Percentiles rank a stretch among this genome's conserved stretches.
phyloP scores from a whole-genome alignment of 2,113 vertebrate genomes.

The Mungos mungo region DNA sequence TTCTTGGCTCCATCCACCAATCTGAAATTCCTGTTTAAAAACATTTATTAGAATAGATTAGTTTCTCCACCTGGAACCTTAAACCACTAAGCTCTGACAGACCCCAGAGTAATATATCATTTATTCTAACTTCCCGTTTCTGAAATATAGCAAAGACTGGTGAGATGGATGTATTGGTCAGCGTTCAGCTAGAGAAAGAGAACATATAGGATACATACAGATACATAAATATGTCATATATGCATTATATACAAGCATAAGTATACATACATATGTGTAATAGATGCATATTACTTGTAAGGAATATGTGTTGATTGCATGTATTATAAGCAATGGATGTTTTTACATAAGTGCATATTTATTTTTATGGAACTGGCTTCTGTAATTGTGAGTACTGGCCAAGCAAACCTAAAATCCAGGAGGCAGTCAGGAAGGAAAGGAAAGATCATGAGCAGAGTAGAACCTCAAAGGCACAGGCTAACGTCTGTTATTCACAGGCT shows the following conservation, averaged over 20 bases:
- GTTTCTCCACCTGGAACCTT: not conserved
- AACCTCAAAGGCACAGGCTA: not conserved
- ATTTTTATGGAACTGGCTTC: not conserved
- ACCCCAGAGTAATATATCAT: not conserved
- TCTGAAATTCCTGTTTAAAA: not conserved
- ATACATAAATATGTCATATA: not conserved
- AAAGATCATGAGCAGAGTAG: not conserved
- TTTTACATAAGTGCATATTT: not conserved
- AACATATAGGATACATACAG: not conserved
- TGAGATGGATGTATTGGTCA: not conserved
- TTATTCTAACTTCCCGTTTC: not conserved
- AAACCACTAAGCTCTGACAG: not conserved
- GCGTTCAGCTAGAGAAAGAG: not conserved
- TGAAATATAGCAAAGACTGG: not conserved
- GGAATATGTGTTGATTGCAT: not conserved
- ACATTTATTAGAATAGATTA: not conserved
- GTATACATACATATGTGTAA: not conserved
- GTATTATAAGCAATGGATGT: not conserved
- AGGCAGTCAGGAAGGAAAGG: not conserved
- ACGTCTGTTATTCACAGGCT: not conserved
- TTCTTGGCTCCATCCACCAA: not conserved
- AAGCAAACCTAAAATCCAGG: not conserved
- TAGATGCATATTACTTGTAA: not conserved
- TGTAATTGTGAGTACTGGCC: not conserved
- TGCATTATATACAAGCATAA: not conserved